Percentiles rank a stretch among this genome's conserved stretches.
phyloP scores from a whole-genome alignment of 1,140 invertebrate species.

The Panulirus ornatus region DNA sequence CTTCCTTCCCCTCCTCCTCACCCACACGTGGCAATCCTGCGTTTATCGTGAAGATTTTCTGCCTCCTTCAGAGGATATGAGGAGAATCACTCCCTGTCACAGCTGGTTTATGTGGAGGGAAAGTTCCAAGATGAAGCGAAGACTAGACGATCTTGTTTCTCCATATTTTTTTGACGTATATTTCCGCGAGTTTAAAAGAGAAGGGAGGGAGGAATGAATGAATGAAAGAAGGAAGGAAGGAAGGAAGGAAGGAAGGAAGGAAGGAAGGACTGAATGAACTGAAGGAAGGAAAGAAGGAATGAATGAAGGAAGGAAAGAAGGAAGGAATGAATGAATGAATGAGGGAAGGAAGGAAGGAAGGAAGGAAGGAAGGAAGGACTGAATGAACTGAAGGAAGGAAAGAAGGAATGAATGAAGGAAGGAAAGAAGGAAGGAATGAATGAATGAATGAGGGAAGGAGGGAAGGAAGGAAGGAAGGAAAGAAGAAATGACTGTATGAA shows the following conservation, averaged over 20 bases:
- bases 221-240: background rate
- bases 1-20: too few relatives aligned
- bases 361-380: background rate
- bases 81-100: too few relatives aligned
- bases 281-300: background rate
- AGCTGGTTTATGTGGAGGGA: too few relatives aligned
- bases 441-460: background rate
- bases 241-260: background rate
- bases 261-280: background rate
- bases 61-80: too few relatives aligned
- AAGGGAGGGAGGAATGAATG: background rate
- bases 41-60: too few relatives aligned
- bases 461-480: background rate
- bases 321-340: background rate
- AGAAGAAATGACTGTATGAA: background rate
- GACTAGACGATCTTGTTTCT: too few relatives aligned
- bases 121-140: too few relatives aligned
- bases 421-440: background rate
- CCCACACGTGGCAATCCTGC: too few relatives aligned
- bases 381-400: background rate
- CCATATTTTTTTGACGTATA: too few relatives aligned
- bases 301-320: background rate
- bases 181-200: background rate
- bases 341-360: background rate
- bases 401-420: background rate